A percentile compares a stretch with the other conserved stretches of the same genome.
Conservation (phyloP, 1,140 invertebrate genomes). For the Saccostrea echinata region DNA sequence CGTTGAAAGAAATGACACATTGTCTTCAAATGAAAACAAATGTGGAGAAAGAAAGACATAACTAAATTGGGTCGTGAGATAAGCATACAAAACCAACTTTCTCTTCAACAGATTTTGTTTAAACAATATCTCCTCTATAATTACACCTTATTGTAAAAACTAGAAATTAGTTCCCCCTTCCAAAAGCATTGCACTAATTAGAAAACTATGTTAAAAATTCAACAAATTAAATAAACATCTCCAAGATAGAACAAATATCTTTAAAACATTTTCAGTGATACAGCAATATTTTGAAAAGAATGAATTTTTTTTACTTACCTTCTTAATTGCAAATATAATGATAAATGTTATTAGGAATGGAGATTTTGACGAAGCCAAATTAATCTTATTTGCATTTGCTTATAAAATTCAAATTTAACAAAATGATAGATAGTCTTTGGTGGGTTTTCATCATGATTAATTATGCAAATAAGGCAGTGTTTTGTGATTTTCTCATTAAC, state of each 20-base stretch:
- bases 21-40: constrained; percentile 41
- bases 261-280: not conserved
- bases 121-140: constrained; percentile 30
- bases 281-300: constrained; percentile 7
- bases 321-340: constrained; percentile 38
- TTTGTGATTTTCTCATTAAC: constrained; percentile 43
- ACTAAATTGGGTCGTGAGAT: constrained; percentile 31
- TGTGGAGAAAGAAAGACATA: constrained; percentile 5
- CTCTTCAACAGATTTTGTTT: not conserved
- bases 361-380: constrained; percentile 41
- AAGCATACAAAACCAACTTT: constrained; percentile 32
- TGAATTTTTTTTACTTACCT: constrained; percentile 28
- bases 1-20: constrained; percentile 41
- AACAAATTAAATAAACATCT: constrained; percentile 3
- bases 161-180: constrained; percentile 15
- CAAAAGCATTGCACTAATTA: constrained; percentile 30
- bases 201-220: constrained; percentile 10
- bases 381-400: constrained; percentile 44
- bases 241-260: not conserved
- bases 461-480: constrained; percentile 29
- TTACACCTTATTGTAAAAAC: not conserved
- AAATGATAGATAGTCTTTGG: constrained; percentile 43
- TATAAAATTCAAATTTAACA: constrained; percentile 41
- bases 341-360: constrained; percentile 17
- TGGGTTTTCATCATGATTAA: constrained; percentile 41